Evolutionary conservation across 2,888 invertebrate species (phyloP), one percentile per base, ranked within the genome.

Genomic region (Nephrocerus scutellatus): DNA sequence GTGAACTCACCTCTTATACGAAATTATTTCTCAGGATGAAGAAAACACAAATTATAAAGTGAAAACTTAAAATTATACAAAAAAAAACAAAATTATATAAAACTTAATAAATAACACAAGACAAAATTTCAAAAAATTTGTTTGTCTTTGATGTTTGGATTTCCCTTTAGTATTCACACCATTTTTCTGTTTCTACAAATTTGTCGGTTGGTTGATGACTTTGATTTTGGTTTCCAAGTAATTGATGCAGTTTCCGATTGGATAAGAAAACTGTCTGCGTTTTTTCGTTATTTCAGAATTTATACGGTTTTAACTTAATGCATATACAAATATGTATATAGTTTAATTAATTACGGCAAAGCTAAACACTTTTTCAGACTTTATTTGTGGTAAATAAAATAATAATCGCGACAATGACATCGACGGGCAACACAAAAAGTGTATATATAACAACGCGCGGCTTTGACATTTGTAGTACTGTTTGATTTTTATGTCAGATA

Each of bases 391-490:
- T 45, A 41, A 41, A 40, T 43, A 36, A 37, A 44, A 42, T 37
- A 32, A 36, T 45, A 16, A 43, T 40, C 33, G 41, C 34, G 36
- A 43, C 43, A 43, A 44, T 41, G 36, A 45, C 42, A 42, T 36
- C 45, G 42, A 42, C 46, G 39, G 43, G 43, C 43, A 41, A 48
- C 46, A 48, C 10, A 24, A 46, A 43, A 50, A 52, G 50, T 49
- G 49, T 52, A 49, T 52, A 50, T 52, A 52, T 50, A 51, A 50
- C 48, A 50, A 52, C 50, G 52, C 51, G 43, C 46, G 45, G 43
- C 33, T 43, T 44, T 50, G 48, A 48, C 50, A 48, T 33, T 39
- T 45, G 24, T 31, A 35, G 21, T 34, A 28, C 34, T 44, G 46
- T 44, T 41, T 46, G 39, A 36, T 20, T 24, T 36, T 33, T 34